Evolutionary conservation across 2,888 invertebrate species (phyloP), one percentile per base, ranked within the genome.

Genomic region (Lucinisca nassula): DNA sequence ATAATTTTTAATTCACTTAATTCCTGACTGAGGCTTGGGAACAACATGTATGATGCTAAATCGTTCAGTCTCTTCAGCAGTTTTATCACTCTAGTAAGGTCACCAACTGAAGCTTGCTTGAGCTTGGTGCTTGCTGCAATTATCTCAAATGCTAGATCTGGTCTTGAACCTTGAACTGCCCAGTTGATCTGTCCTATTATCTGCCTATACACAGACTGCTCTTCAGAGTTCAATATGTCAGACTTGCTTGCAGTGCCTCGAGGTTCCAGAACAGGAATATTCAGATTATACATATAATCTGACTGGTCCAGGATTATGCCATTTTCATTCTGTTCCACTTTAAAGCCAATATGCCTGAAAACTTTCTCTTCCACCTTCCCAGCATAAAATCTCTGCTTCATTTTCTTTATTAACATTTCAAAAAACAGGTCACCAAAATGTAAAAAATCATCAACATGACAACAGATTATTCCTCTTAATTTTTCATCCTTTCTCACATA

Each of bases 381-480:
- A 45, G 85, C 79, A 27, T 49, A 24, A 74, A 86, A 82, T 27
- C 79, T 73, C 30, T 82, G 21, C 37, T 49, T 45, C 27, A 82
- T 37, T 85, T 82, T 78, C 1, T 24, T 24, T 51, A 82, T 75
- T 24, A 40, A 6, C 14, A 14, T 55, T 24, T 86, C 74, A 55
- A 86, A 78, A 17, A 3, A 21, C 32, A 73, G 61, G 40, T 84
- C 74, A 51, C 85, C 85, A 35, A 79, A 81, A 82, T 87, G 85
- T 17, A 89, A 58, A 75, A 89, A 89, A 76, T 89, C 85, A 79
- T 89, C 87, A 27, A 90, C 82, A 82, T 88, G 89, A 81, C 84
- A 80, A 32, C 76, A 80, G 45, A 91, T 51, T 1, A 91, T 75
- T 35, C 85, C 85, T 45, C 35, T 37, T 17, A 82, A n/a, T 58